These are phyloP conservation scores for Leucoma salicis DNA, from an alignment of 2,888 invertebrate genomes.

Conservation along the genomic window DNA sequence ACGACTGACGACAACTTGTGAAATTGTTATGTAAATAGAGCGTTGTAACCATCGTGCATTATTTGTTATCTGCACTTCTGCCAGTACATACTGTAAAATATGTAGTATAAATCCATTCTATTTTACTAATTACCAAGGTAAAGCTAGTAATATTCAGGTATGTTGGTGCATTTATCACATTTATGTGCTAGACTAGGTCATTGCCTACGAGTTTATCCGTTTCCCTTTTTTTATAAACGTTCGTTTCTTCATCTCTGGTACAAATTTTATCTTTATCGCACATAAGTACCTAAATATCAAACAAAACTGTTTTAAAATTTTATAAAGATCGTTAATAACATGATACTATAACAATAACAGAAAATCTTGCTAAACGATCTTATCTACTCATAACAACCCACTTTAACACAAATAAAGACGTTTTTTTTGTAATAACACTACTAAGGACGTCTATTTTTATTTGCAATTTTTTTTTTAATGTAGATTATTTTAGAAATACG, in stretches of 20 bases:
- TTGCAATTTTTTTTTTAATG: too few relatives aligned
- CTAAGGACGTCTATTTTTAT: too few relatives aligned
- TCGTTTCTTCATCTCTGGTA: background rate
- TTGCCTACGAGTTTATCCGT: conserved; percentile 27
- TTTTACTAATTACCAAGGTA: background rate
- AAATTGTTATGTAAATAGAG: conserved; percentile 69
- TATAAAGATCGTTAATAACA: background rate
- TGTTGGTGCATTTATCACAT: conserved; percentile 1
- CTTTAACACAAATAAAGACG: too few relatives aligned
- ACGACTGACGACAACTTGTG: conserved; percentile 53
- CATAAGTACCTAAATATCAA: background rate
- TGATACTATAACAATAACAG: conserved; percentile 1
- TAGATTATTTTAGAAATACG: too few relatives aligned
- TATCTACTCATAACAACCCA: conserved; percentile 15
- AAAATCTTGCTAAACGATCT: conserved; percentile 2
- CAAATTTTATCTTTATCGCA: background rate
- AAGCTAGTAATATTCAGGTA: background rate
- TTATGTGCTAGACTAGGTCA: conserved; percentile 26
- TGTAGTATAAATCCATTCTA: background rate
- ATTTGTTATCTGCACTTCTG: conserved; percentile 32
- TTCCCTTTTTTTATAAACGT: conserved; percentile 9
- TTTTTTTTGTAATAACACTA: conserved; percentile 8
- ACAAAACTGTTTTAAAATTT: conserved; percentile 3
- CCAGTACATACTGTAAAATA: conserved; percentile 10
- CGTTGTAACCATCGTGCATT: conserved; percentile 43